Evolutionary conservation across 1,140 invertebrate species (phyloP).

Genomic region (Papilio dardanus): DNA sequence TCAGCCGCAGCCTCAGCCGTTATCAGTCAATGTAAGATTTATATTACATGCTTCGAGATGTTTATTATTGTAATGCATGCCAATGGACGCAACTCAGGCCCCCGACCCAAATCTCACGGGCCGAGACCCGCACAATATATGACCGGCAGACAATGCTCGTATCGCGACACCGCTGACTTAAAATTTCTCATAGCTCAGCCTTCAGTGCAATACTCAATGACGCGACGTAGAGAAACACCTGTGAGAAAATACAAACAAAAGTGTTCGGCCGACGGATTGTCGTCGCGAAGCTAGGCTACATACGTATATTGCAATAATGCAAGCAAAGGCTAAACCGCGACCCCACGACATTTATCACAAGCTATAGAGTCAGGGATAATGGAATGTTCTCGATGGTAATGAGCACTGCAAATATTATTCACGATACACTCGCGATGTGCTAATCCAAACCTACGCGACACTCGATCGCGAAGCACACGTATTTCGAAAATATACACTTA

Average conservation of each 20-base stretch:
- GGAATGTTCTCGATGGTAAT: conserved; percentile 37
- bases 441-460: conserved; percentile 35
- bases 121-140: conserved; percentile 56
- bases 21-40: conserved; percentile 75
- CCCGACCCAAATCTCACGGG: conserved; percentile 76
- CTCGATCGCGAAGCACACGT: conserved; percentile 5
- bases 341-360: conserved; percentile 36
- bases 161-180: conserved; percentile 67
- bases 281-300: conserved; percentile 42
- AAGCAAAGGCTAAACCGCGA: conserved; percentile 34
- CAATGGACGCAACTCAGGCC: conserved; percentile 41
- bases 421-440: conserved; percentile 25
- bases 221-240: conserved; percentile 71
- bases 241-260: conserved; percentile 78
- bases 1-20: conserved; percentile 76
- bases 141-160: conserved; percentile 65
- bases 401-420: conserved; percentile 37
- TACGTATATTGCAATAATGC: conserved; percentile 35
- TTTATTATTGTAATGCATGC: conserved; percentile 29
- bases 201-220: conserved; percentile 73
- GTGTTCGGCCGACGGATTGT: conserved; percentile 49
- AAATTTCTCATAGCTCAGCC: conserved; percentile 69
- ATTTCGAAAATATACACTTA: conserved; percentile 18
- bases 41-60: conserved; percentile 8
- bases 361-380: conserved; percentile 36